phyloP scores from a whole-genome alignment of 1,140 invertebrate genomes.

The Drosophila lowei region DNA sequence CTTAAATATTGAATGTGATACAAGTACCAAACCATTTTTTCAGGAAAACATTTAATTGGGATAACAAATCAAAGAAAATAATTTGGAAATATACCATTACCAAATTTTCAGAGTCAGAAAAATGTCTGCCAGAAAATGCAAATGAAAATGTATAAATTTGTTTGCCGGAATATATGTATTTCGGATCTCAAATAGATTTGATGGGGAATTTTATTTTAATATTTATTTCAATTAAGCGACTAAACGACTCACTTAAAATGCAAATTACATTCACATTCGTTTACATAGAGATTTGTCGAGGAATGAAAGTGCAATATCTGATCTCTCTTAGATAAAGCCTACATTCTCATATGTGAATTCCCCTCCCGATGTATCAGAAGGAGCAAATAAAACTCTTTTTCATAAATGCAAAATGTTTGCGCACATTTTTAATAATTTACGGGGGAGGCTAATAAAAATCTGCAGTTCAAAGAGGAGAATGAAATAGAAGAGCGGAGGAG shows the following conservation, averaged over 20 bases:
- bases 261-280: constrained; percentile 65
- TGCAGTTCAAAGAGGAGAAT: constrained; percentile 16
- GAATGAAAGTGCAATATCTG: constrained; percentile 42
- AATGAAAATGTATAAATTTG: no score
- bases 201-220: constrained; percentile 49
- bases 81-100: constrained; percentile 4
- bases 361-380: constrained; percentile 14
- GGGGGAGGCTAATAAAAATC: constrained; percentile 40
- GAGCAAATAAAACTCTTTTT: constrained; percentile 59
- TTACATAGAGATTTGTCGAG: constrained; percentile 57
- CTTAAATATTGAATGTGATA: neutral
- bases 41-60: neutral
- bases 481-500: neutral
- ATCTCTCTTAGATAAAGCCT: constrained; percentile 10
- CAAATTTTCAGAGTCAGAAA: constrained; percentile 5
- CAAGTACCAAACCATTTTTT: neutral
- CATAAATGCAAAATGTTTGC: constrained; percentile 50
- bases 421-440: constrained; percentile 61
- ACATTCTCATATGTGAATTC: no score
- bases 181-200: constrained; percentile 26
- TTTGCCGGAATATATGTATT: neutral
- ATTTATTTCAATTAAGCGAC: constrained; percentile 73
- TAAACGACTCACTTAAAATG: constrained; percentile 80
- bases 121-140: no score
- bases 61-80: constrained; percentile 3